Evolutionary conservation across 1,140 invertebrate genomes (phyloP).

Genomic region (Tetramorium alpestre): DNA sequence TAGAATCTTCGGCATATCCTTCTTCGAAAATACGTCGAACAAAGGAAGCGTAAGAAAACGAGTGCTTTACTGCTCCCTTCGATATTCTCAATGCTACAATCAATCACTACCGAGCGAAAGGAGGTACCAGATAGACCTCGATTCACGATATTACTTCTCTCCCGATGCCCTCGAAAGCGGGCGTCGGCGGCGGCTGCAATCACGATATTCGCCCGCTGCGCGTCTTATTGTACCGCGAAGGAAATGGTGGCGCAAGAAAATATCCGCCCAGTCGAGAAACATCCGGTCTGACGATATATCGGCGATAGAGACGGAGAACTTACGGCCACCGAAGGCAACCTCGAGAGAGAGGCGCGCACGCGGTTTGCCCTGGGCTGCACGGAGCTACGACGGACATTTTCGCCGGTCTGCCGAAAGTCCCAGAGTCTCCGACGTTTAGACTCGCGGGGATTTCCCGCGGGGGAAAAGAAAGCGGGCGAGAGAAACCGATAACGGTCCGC

Average conservation of each 20-base stretch:
- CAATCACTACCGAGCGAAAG: conserved; percentile 50
- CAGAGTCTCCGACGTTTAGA: background rate
- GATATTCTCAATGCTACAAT: conserved; percentile 46
- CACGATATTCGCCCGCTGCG: conserved; percentile 40
- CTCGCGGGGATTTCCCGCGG: conserved; percentile 41
- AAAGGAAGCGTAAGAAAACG: conserved; percentile 29
- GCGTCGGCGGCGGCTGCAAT: conserved; percentile 14
- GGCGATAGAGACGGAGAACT: conserved; percentile 18
- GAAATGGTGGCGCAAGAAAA: conserved; percentile 61
- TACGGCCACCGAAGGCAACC: background rate
- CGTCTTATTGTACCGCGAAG: conserved; percentile 50
- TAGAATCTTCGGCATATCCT: background rate
- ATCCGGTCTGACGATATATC: conserved; percentile 42
- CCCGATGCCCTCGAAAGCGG: conserved; percentile 42
- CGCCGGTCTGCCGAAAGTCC: background rate
- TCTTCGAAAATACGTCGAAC: conserved; percentile 11
- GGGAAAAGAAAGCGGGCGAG: conserved; percentile 42
- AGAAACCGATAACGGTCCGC: conserved; percentile 62
- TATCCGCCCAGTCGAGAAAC: conserved; percentile 50
- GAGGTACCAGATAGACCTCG: conserved; percentile 42
- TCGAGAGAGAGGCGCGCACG: background rate
- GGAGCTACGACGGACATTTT: background rate
- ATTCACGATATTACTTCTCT: conserved; percentile 52
- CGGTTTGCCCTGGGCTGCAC: too few relatives aligned
- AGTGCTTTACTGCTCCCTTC: conserved; percentile 23